Evolutionary conservation across 2,888 invertebrate species (phyloP), one percentile per base, ranked within the genome.

Genomic region (Orgyia antiqua): DNA sequence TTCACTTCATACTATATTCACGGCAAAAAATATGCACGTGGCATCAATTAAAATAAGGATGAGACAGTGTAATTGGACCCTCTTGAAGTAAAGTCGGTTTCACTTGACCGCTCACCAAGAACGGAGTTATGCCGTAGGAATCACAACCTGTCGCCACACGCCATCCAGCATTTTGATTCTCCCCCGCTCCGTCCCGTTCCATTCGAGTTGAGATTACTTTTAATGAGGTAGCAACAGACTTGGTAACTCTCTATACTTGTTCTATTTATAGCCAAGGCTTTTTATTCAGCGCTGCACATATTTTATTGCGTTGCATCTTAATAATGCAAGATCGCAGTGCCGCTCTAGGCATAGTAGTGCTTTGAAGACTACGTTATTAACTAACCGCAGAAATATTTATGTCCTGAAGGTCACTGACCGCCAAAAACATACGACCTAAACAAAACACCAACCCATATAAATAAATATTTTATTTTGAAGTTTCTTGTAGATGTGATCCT

Each of bases 361-460:
- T 19, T 11, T 19, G 9, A 19, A 13, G 13, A 28, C 31, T 24
- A 21, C 25, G 19, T 27, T 45, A n/a, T n/a, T n/a, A n/a, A 33
- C 39, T 42, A 53, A 56, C 58, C 57, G 54, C 52, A 43, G 58
- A 55, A 63, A 65, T 66, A 67, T 67, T 68, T 68, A 62, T 68
- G 68, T 69, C 68, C 67, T 66, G 71, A 72, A 72, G 82, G 82
- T 84, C 77, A 62, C 64, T 77, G 83, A 80, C 84, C 82, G 71
- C 68, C 72, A 51, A 77, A 80, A 64, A 63, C 68, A 71, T 61
- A 66, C 62, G 60, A 65, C 73, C 75, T 78, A 70, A 73, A 76
- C 68, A 67, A 55, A 64, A 59, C 54, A 25, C 43, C 43, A 43
- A 31, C 43, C n/a, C n/a, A n/a, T n/a, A n/a, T n/a, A n/a, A n/a